phyloP scores from a whole-genome alignment of 2,797 vertebrate species.

The Helarctos malayanus region DNA sequence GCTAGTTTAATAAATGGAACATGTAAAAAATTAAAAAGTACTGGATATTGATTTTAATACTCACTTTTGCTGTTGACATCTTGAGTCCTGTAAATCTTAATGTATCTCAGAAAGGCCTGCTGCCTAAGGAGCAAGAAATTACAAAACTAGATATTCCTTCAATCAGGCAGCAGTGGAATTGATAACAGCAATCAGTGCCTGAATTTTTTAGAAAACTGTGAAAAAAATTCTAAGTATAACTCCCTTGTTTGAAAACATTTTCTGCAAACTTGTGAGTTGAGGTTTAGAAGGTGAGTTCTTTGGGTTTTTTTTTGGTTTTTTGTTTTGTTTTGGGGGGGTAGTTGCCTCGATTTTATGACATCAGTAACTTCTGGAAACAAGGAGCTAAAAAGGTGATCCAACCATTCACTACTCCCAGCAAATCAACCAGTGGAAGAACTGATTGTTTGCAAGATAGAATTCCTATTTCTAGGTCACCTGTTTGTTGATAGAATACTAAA shows the following conservation, averaged over 20 bases:
- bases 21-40: conserved; percentile 19
- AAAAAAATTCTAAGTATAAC: conserved; percentile 57
- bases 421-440: background rate
- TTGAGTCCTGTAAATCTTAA: conserved; percentile 39
- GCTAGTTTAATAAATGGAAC: conserved; percentile 53
- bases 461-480: background rate
- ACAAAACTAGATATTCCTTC: background rate
- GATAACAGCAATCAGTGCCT: background rate
- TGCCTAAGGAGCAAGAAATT: conserved; percentile 37
- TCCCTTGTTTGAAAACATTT: background rate
- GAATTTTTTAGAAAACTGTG: conserved; percentile 64
- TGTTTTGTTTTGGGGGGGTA: background rate
- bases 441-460: background rate
- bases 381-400: background rate
- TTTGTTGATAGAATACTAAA: conserved; percentile 37
- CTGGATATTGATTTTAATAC: conserved; percentile 1
- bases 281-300: background rate
- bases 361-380: conserved; percentile 39
- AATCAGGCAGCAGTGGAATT: background rate
- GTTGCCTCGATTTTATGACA: background rate
- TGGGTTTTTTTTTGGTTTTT: background rate
- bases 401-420: background rate
- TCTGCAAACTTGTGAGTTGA: background rate
- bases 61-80: background rate
- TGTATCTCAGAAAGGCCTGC: conserved; percentile 19